phyloP scores from a whole-genome alignment of 2,113 vertebrate genomes.

The Antechinus stuartii region DNA sequence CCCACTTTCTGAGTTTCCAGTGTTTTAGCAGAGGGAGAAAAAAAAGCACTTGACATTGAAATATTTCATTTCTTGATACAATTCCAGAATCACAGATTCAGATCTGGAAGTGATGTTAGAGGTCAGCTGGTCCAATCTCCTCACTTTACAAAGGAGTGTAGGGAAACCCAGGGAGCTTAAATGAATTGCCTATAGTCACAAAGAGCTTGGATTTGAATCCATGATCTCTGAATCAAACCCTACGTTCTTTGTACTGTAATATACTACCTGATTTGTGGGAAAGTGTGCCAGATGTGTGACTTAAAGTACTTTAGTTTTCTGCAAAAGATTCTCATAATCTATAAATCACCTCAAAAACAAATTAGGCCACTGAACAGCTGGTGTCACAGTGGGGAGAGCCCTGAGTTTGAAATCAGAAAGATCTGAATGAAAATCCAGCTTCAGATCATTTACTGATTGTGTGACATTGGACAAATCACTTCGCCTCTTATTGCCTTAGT shows the following conservation, averaged over 20 bases:
- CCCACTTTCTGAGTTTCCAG: slow-evolving; percentile 50
- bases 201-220: neutral
- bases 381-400: neutral
- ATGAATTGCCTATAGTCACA: neutral
- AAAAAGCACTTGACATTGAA: neutral
- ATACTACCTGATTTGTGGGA: neutral
- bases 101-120: neutral
- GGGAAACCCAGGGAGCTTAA: neutral
- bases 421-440: neutral
- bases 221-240: neutral
- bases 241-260: neutral
- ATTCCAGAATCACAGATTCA: neutral
- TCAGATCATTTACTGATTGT: too few species aligned
- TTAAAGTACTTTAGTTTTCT: neutral
- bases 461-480: too few species aligned
- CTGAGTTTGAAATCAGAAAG: too few species aligned
- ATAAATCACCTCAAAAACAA: slow-evolving; percentile 9
- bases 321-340: neutral
- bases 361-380: neutral
- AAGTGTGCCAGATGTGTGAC: neutral
- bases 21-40: neutral
- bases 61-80: neutral
- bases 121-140: neutral
- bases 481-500: too few species aligned
- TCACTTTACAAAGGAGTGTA: neutral